Evolutionary conservation across 2,113 vertebrate species (phyloP), one percentile per base, ranked within the genome.

Genomic region (Meleagris gallopavo): DNA sequence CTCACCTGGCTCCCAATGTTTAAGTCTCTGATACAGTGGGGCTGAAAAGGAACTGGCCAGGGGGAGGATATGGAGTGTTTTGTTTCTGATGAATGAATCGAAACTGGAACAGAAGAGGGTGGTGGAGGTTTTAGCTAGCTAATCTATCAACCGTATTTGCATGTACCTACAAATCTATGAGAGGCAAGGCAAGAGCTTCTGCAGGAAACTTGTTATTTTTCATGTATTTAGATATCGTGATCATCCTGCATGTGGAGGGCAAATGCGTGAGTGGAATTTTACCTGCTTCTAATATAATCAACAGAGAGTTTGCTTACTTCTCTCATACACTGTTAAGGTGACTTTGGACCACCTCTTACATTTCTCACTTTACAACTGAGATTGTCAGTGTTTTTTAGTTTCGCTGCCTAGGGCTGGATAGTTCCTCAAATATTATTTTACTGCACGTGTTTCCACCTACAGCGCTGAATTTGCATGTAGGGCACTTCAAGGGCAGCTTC

Each of bases 351-450:
- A n/a, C 7, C 84, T 57, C 12, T 27, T 79, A 25, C 3, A 6
- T 78, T 89, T 78, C 83, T 94, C 14, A 78, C 89, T 84, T 87
- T 52, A 43, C 40, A 43, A 18, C 34, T 79, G 52, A 57, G 48
- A 38, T 36, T 67, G 41, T 78, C 43, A 34, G 0, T 21, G 10
- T 25, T 40, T 70, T 94, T 83, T 83, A 71, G 79, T 8, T 74
- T 92, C 6, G 2, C 15, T 83, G 45, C 86, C 50, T 61, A 64
- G 34, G 70, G 69, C 79, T 52, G 61, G 32, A 65, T 52, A 67
- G 52, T 78, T 88, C 34, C 36, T 90, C 83, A 81, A 90, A 71
- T 74, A 55, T 34, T 62, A 18, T 74, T 93, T 84, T 86, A 36
- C 22, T 3, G 6, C 41, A 48, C 0, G 0, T 34, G 25, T 78